phyloP scores from a whole-genome alignment of 2,797 vertebrate genomes.

The Eremophila alpestris region DNA sequence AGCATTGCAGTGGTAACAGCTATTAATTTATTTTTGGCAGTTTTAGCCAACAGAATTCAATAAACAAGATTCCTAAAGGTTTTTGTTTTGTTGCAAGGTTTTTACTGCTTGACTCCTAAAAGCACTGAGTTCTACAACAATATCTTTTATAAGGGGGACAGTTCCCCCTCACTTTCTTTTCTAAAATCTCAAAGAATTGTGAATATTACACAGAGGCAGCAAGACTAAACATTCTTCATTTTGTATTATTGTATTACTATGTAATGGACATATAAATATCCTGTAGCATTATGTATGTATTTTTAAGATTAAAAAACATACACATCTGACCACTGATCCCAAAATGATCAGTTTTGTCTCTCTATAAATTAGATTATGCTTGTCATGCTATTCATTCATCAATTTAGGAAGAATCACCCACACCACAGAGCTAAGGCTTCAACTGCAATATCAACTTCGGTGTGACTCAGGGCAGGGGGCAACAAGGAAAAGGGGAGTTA shows the following conservation, averaged over 20 bases:
- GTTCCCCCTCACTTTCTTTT: background rate
- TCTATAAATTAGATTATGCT: background rate
- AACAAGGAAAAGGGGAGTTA: background rate
- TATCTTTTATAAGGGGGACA: background rate
- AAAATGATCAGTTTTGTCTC: background rate
- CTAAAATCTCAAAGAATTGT: background rate
- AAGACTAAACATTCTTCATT: background rate
- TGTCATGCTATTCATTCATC: background rate
- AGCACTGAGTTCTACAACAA: background rate
- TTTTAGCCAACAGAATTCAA: constrained; percentile 71
- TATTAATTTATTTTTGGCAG: constrained; percentile 75
- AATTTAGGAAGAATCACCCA: background rate
- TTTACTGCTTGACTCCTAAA: constrained; percentile 31
- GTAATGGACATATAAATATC: background rate
- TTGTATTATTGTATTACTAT: background rate
- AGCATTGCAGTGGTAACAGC: constrained; percentile 47
- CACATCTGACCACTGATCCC: background rate
- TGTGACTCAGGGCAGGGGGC: no score
- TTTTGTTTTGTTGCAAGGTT: constrained; percentile 40
- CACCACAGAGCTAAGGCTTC: background rate
- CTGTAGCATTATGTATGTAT: background rate
- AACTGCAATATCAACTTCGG: background rate
- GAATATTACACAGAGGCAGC: background rate
- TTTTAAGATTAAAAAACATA: background rate
- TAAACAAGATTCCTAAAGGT: constrained; percentile 57